Evolutionary conservation across 53 echinoderm and acorn worm species (phyloP).

Genomic region (Arbacia lixula): DNA sequence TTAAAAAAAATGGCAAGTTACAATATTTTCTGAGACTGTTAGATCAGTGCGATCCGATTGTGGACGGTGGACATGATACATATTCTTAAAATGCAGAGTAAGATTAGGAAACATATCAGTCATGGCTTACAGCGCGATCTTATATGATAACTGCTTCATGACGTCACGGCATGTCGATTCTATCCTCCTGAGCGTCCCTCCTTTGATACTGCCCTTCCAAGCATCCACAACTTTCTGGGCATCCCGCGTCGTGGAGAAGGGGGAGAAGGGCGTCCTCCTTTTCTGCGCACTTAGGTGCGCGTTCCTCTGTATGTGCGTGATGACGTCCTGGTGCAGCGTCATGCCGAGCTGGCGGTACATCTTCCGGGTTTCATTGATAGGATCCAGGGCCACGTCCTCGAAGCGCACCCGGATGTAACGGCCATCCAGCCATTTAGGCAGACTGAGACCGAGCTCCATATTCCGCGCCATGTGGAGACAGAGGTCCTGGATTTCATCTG

Average conservation of each 20-base stretch:
- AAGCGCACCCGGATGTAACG: constrained; percentile 69
- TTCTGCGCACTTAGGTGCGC: background rate
- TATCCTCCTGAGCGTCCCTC: background rate
- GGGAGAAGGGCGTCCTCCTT: background rate
- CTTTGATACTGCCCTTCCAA: constrained; percentile 1
- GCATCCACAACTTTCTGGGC: constrained; percentile 2
- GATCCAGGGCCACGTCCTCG: constrained; percentile 72
- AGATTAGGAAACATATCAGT: too few relatives aligned
- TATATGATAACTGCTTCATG: background rate
- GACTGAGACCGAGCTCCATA: constrained; percentile 30
- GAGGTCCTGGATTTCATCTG: constrained; percentile 62
- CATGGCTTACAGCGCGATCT: background rate
- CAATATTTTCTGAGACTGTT: too few relatives aligned
- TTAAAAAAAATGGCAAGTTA: too few relatives aligned
- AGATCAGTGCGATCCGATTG: too few relatives aligned
- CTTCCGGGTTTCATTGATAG: constrained; percentile 45
- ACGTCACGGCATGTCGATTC: background rate
- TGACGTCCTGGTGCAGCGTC: constrained; percentile 13
- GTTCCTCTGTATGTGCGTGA: constrained; percentile 24
- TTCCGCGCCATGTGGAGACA: constrained; percentile 71
- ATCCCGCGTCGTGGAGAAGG: constrained; percentile 33
- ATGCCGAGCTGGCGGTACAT: constrained; percentile 34
- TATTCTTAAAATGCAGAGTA: too few relatives aligned
- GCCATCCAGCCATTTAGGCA: constrained; percentile 64
- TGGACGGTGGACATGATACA: too few relatives aligned